A percentile compares a stretch with the other conserved stretches of the same genome.
Conservation (phyloP, 2,113 vertebrate genomes). For the human region DNA sequence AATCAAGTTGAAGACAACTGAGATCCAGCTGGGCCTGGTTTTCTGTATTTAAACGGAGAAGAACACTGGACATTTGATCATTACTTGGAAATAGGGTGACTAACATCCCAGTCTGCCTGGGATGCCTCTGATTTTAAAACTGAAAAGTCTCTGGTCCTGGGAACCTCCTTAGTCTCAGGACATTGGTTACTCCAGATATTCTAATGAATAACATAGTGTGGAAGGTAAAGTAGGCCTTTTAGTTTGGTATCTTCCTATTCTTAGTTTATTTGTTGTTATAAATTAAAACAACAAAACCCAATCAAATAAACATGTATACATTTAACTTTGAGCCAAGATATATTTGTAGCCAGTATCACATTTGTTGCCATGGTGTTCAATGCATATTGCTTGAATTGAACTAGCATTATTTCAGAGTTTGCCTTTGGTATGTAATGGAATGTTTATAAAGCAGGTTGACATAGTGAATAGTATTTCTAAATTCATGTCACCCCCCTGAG, state of each 20-base stretch:
- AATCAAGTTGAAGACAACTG: not conserved
- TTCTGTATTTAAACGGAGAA: not conserved
- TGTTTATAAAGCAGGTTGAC: not conserved
- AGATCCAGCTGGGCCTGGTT: not conserved
- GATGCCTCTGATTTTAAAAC: not conserved
- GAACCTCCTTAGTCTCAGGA: too few species aligned
- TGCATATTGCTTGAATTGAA: not conserved
- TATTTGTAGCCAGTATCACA: not conserved
- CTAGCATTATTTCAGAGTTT: not conserved
- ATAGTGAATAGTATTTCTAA: not conserved
- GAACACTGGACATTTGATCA: not conserved
- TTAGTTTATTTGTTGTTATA: not conserved
- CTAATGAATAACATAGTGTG: not conserved
- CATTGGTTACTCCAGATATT: not conserved
- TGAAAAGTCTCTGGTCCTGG: not conserved
- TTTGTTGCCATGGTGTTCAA: not conserved
- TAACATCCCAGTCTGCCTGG: not conserved
- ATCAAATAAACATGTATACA: not conserved
- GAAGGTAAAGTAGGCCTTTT: not conserved
- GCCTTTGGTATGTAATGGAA: not conserved
- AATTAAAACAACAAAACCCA: not conserved
- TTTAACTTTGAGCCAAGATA: not conserved
- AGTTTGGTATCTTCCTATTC: not conserved
- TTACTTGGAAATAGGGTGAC: not conserved
- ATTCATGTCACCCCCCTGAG: not conserved